Evolutionary conservation across 2,797 vertebrate genomes (phyloP).

Genomic region (Pangasius larnaudii): DNA sequence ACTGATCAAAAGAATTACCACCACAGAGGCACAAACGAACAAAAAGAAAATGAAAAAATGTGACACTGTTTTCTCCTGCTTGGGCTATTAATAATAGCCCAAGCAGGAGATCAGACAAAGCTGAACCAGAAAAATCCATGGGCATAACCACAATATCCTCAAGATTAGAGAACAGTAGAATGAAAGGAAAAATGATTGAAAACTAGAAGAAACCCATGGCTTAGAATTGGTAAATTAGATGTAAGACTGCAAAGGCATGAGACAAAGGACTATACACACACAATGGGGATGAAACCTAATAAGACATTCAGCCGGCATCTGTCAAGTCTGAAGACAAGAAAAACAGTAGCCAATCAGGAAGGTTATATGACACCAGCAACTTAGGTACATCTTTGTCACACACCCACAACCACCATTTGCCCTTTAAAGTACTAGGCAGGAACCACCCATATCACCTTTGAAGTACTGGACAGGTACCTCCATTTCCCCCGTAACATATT

Average conservation of each 20-base stretch:
- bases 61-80: background rate
- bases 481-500: background rate
- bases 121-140: background rate
- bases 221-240: background rate
- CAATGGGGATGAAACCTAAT: background rate
- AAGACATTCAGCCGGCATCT: background rate
- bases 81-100: background rate
- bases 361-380: background rate
- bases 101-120: background rate
- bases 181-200: background rate
- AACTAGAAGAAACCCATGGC: too few species aligned
- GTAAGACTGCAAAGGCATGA: background rate
- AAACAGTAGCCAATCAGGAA: background rate
- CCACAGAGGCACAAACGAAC: background rate
- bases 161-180: background rate
- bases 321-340: background rate
- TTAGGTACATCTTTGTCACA: background rate
- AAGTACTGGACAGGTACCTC: background rate
- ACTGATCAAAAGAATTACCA: conserved; percentile 8
- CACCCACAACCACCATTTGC: background rate
- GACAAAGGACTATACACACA: background rate
- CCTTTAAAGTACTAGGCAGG: background rate
- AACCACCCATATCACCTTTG: background rate
- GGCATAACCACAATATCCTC: background rate
- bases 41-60: background rate